Evolutionary conservation across 2,888 invertebrate species (phyloP).

Genomic region (Lymantria monacha): DNA sequence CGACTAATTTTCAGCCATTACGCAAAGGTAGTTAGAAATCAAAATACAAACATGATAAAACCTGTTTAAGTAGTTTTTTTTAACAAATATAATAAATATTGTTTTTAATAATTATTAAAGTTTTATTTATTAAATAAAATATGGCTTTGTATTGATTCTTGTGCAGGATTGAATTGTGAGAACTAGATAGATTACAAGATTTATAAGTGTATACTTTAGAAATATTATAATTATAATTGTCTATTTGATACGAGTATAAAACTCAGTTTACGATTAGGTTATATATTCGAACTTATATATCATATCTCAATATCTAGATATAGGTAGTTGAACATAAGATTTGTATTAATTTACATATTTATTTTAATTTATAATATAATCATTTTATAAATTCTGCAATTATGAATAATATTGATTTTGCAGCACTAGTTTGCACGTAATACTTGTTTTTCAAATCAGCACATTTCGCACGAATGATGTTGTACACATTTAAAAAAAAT

Average conservation of each 20-base stretch:
- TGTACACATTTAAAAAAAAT: conserved; percentile 18
- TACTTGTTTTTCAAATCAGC: conserved; percentile 27
- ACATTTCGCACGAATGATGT: conserved; percentile 32
- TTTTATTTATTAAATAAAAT: neutral
- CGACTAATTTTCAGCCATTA: too few relatives aligned
- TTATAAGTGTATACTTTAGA: neutral
- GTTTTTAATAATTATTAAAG: neutral
- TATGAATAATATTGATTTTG: conserved; percentile 2
- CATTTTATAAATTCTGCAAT: too few relatives aligned
- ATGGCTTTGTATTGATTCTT: conserved; percentile 14
- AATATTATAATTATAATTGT: neutral
- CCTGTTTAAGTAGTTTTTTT: too few relatives aligned
- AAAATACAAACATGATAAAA: too few relatives aligned
- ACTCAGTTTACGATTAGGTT: conserved; percentile 3
- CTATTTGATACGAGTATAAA: neutral
- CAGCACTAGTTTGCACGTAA: conserved; percentile 34
- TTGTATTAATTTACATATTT: conserved; percentile 1
- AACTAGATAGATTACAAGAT: conserved; percentile 4
- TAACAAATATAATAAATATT: too few relatives aligned
- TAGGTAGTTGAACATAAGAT: conserved; percentile 13
- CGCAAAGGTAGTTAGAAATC: too few relatives aligned
- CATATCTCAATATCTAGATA: conserved; percentile 8
- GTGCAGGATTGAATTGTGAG: conserved; percentile 22
- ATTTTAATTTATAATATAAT: neutral
- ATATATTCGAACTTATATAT: neutral